Percentiles rank a stretch among this genome's conserved stretches.
Evolutionary conservation across 2,113 vertebrate species (phyloP).

Genomic region (Vicugna pacos): DNA sequence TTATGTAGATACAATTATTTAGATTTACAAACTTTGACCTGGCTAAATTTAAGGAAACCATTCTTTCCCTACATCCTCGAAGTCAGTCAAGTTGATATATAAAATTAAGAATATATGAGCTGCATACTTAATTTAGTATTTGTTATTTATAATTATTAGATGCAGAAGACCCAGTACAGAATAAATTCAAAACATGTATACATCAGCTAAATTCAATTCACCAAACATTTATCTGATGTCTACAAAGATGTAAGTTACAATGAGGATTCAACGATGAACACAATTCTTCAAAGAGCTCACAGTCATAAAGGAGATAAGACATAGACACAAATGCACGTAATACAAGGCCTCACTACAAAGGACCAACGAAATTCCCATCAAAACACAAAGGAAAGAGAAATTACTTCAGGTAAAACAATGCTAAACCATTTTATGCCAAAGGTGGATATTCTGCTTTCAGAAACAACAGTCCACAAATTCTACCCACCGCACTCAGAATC

Average conservation of each 20-base stretch:
- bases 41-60: background rate
- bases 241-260: background rate
- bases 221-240: background rate
- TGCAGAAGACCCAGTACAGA: slow-evolving; percentile 20
- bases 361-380: background rate
- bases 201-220: slow-evolving; percentile 55
- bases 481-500: background rate
- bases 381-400: slow-evolving; percentile 21
- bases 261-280: slow-evolving; percentile 46
- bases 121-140: slow-evolving; percentile 19
- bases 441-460: background rate
- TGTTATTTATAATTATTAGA: slow-evolving; percentile 52
- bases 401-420: background rate
- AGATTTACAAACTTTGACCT: slow-evolving; percentile 39
- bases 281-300: background rate
- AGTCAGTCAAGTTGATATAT: slow-evolving; percentile 38
- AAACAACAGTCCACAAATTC: background rate
- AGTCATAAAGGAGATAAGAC: background rate
- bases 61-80: background rate
- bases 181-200: slow-evolving; percentile 37
- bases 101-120: slow-evolving; percentile 19
- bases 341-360: background rate
- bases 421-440: background rate
- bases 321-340: background rate
- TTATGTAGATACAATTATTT: background rate